These are phyloP conservation scores for Catostomus latipinnis DNA, from an alignment of 2,797 vertebrate genomes.

Conservation along the genomic window DNA sequence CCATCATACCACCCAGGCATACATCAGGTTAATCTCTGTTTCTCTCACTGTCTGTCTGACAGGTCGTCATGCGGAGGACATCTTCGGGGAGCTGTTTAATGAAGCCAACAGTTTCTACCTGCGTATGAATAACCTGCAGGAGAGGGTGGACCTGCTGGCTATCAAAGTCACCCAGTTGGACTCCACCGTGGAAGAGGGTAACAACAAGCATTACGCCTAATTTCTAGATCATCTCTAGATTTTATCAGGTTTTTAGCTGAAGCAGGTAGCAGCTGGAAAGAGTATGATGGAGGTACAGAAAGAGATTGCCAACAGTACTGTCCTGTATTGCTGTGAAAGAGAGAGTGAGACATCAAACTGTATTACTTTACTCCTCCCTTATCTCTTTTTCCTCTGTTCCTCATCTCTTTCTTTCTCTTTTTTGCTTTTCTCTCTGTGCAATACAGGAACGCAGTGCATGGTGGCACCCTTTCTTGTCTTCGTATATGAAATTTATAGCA, in stretches of 20 bases:
- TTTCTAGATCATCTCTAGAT: neutral
- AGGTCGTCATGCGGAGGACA: conserved; percentile 91
- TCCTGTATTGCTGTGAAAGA: conserved; percentile 40
- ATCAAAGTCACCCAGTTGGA: conserved; percentile 92
- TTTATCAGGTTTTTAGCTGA: conserved; percentile 17
- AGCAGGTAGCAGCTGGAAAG: conserved; percentile 5
- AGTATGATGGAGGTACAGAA: neutral
- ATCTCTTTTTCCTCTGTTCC: neutral
- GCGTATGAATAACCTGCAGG: conserved; percentile 91
- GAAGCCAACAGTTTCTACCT: conserved; percentile 93
- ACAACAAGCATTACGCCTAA: conserved; percentile 4
- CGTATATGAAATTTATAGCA: conserved; percentile 7
- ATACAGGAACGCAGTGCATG: conserved; percentile 6
- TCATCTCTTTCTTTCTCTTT: conserved; percentile 7
- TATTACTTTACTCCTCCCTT: conserved; percentile 10
- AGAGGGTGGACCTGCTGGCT: conserved; percentile 89
- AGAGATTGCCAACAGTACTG: conserved; percentile 35
- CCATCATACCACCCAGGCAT: too few relatives aligned
- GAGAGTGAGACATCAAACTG: neutral
- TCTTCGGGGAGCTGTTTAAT: conserved; percentile 90
- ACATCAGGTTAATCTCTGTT: too few relatives aligned
- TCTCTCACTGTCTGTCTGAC: neutral
- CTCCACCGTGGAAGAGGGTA: conserved; percentile 93
- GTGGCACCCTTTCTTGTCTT: conserved; percentile 13
- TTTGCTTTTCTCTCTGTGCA: neutral